A percentile compares a stretch with the other conserved stretches of the same genome.
Conservation (phyloP, 2,888 invertebrate species). For the Scrobipalpa atriplicella region DNA sequence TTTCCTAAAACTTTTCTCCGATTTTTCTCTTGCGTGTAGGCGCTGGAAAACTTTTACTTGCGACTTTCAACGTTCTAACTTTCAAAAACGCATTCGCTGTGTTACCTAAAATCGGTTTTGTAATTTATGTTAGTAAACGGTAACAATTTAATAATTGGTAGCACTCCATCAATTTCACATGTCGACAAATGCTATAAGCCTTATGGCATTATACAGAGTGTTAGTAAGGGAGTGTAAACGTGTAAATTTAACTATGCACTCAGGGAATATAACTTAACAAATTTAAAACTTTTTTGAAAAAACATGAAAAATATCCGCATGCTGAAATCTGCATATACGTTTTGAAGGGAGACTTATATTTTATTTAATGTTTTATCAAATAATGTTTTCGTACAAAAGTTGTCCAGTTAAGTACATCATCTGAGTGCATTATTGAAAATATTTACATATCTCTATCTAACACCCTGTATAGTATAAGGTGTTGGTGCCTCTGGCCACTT, state of each 20-base stretch:
- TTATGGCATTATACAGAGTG: constrained; percentile 28
- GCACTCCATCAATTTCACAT: constrained; percentile 39
- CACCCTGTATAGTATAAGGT: not conserved
- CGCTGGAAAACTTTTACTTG: not conserved
- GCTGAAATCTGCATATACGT: too few relatives aligned
- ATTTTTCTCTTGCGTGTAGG: constrained; percentile 1
- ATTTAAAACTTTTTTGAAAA: too few relatives aligned
- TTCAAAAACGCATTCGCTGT: constrained; percentile 23
- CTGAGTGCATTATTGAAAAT: too few relatives aligned
- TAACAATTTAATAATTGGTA: constrained; percentile 34
- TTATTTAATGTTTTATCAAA: too few relatives aligned
- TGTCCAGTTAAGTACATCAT: too few relatives aligned
- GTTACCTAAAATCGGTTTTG: constrained; percentile 21
- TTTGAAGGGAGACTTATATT: too few relatives aligned
- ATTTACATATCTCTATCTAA: too few relatives aligned
- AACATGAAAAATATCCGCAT: too few relatives aligned
- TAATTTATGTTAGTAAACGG: constrained; percentile 28
- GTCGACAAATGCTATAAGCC: constrained; percentile 47
- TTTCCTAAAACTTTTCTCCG: not conserved
- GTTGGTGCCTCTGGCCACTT: constrained; percentile 50
- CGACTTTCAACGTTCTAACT: constrained; percentile 1
- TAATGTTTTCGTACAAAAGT: too few relatives aligned
- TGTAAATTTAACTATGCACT: too few relatives aligned
- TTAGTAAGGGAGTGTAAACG: too few relatives aligned
- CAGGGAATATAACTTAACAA: too few relatives aligned